Base-by-base conservation (phyloP, 2,888 invertebrate species). In the Tachina lurida region DNA sequence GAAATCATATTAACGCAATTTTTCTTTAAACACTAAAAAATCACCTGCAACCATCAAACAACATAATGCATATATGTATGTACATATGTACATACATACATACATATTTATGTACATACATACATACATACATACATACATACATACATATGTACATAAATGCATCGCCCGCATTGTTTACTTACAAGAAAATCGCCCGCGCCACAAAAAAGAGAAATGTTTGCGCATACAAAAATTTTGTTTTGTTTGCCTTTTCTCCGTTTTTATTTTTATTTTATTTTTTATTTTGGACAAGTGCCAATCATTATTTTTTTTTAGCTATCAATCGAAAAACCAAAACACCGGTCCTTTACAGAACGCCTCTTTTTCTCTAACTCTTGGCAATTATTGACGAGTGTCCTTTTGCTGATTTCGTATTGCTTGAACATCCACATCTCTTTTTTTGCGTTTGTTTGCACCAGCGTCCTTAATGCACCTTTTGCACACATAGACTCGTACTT, bases 291-390 rank as follows among this genome's bases (percentile, higher is more conserved):
- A 86, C 86, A 86, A 86, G 83, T 86, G 86, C 83, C 86, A 86
- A 83, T 86, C 86, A 86, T 83, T 83, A n/a, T 54, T 67, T 74
- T 75, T 75, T 52, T 31, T 31, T 5, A 47, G 63, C 17, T 56
- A 82, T 82, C 82, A 85, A 81, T 56, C 74, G 81, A 82, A 75
- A 63, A 86, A 80, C 75, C 86, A 86, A 86, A 86, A 83, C 86
- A 86, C 86, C 86, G 86, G 86, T 86, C 76, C 68, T 80, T 79
- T 73, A 74, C 60, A 81, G 67, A 77, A 75, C 86, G 86, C 86
- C 86, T 49, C 71, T 79, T 68, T 31, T 67, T 54, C 47, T 79
- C 71, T 73, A 83, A 86, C 76, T 83, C 19, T 45, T 76, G 86
- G 79, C 86, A 83, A 86, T 86, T 86, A 80, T 62, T 75, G 39